phyloP scores from a whole-genome alignment of 2,113 vertebrate genomes.

The Cairina moschata region DNA sequence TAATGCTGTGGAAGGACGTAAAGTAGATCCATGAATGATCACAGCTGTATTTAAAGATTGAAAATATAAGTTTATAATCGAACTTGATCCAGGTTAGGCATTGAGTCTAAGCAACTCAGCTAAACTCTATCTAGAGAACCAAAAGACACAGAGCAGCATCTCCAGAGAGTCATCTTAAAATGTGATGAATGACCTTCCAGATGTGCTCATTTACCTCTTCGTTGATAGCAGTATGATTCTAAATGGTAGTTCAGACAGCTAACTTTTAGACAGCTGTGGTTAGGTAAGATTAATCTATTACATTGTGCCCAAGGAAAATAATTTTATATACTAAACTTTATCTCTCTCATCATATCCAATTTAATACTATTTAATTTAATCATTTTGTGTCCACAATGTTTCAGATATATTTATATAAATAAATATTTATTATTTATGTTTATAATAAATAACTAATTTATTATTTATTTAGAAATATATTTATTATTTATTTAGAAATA shows the following conservation, averaged over 20 bases:
- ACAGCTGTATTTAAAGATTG: not conserved
- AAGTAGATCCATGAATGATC: not conserved
- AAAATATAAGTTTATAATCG: not conserved
- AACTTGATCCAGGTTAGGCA: not conserved
- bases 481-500: not conserved
- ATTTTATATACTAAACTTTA: not conserved
- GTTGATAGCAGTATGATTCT: not conserved
- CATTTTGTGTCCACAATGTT: not conserved
- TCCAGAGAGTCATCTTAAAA: not conserved
- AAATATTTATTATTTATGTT: too few species aligned
- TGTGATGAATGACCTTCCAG: not conserved
- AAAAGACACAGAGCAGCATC: not conserved
- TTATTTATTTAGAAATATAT: not conserved
- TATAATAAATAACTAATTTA: not conserved
- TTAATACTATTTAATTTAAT: not conserved
- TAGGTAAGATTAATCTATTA: constrained; percentile 39
- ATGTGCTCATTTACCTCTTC: constrained; percentile 6
- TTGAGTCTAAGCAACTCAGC: not conserved
- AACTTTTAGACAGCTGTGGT: constrained; percentile 27
- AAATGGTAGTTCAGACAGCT: not conserved
- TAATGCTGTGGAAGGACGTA: not conserved
- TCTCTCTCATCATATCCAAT: constrained; percentile 2
- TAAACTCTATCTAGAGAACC: not conserved
- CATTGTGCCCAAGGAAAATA: not conserved
- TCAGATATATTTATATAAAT: not conserved